Base-by-base conservation (phyloP, 1,140 invertebrate species). In the Paramacrobiotus metropolitanus region DNA sequence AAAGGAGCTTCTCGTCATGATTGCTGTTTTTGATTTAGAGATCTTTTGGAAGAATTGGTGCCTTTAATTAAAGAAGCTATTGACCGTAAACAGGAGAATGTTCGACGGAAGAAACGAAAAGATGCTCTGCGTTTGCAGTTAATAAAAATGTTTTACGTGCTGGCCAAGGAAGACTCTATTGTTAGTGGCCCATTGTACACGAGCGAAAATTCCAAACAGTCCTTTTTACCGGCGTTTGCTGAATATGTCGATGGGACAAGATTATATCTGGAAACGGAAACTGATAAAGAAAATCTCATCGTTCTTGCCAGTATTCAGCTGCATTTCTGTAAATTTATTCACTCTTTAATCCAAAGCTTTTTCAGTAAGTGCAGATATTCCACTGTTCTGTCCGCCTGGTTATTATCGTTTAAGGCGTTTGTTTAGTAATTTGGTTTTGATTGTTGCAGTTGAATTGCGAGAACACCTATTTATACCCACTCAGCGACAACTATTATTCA, bases 41-140 rank as follows among this genome's bases (percentile, higher is more conserved):
- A 96, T 75, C 75, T 99, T 40, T 86, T 97, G 80, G 93, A 97
- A 69, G 94, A 99, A 74, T 70, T 99, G 24, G 79, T 87, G 9
- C 80, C 83, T 1, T 84, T 87, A 64, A 83, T 98, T 60, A 81
- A 91, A 30, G 94, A 98, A 73, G 88, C 91, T 1, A 84, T 94
- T n/a, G 94, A 98, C 72, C 80, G 88, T 29, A 97, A 97, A 71
- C 86, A 94, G 72, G 94, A 98, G 72, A 97, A 93, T 69, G 86
- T 96, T 77, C 75, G 89, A 31, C 77, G 91, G 44, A 74, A 92
- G 24, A 75, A 89, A 62, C 78, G 92, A 60, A 79, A 90, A 63
- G 94, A 98, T 74, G 83, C 89, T 20, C 73, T 98, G n/a, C 76
- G 94, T 60, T 75, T 94, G 29, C 86, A 93, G 65, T 74, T 98